phyloP scores from a whole-genome alignment of 2,113 vertebrate genomes.

The Sclerurus mexicanus region DNA sequence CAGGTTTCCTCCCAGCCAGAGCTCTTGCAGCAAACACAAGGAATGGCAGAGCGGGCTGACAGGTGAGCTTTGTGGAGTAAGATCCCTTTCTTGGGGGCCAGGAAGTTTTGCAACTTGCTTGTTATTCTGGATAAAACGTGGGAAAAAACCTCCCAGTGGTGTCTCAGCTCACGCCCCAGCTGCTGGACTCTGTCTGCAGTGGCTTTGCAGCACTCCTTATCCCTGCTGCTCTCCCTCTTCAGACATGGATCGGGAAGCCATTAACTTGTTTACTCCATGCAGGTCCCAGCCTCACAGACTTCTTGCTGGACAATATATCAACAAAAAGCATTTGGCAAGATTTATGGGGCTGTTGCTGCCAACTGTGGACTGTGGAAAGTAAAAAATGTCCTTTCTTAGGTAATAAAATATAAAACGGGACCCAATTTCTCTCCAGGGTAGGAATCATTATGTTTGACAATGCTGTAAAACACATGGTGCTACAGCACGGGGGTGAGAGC shows the following conservation, averaged over 20 bases:
- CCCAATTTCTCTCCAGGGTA: constrained; percentile 73
- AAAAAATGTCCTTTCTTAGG: constrained; percentile 77
- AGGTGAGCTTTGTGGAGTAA: not conserved
- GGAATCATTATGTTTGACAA: constrained; percentile 75
- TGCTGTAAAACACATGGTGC: constrained; percentile 57
- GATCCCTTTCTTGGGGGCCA: not conserved
- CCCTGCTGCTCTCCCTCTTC: not conserved
- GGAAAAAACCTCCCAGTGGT: not conserved
- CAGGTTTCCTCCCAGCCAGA: not conserved
- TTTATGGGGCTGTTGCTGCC: constrained; percentile 70
- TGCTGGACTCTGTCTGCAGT: not conserved
- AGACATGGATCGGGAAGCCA: not conserved
- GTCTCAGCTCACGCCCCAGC: not conserved
- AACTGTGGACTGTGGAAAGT: constrained; percentile 56
- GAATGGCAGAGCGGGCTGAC: not conserved
- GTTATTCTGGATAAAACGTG: not conserved
- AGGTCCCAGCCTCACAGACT: constrained; percentile 14
- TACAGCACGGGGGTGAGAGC: not conserved
- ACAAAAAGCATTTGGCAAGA: constrained; percentile 61
- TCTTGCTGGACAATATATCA: constrained; percentile 64
- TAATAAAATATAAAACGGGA: constrained; percentile 75
- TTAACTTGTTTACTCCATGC: constrained; percentile 17
- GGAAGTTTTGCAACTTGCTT: not conserved
- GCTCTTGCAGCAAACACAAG: not conserved
- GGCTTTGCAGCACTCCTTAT: not conserved